Evolutionary conservation across 2,797 vertebrate species (phyloP).

Genomic region (Falco berigora): DNA sequence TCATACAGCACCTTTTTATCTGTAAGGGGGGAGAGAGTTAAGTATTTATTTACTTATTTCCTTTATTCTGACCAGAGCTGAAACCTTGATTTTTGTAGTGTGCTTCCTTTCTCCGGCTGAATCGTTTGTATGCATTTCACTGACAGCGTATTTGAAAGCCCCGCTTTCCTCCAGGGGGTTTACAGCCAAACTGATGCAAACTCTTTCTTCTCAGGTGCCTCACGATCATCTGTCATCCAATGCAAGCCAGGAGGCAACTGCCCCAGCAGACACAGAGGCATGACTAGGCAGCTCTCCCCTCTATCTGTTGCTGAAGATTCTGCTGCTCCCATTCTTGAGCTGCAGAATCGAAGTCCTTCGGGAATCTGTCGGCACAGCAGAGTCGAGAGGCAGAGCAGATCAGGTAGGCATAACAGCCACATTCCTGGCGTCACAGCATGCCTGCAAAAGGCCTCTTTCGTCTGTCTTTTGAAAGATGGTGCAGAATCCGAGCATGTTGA

Average conservation of each 20-base stretch:
- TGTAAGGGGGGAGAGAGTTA: slow-evolving; percentile 18
- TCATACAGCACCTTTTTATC: not conserved
- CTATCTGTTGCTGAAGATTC: slow-evolving; percentile 77
- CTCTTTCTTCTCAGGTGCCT: slow-evolving; percentile 76
- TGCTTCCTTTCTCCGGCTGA: not conserved
- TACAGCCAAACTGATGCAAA: slow-evolving; percentile 60
- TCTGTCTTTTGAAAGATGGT: not conserved
- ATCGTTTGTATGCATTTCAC: not conserved
- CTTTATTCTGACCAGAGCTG: slow-evolving; percentile 23
- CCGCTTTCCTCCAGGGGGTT: slow-evolving; percentile 13
- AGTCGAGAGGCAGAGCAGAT: slow-evolving; percentile 75
- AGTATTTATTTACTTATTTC: slow-evolving; percentile 10
- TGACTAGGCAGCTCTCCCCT: slow-evolving; percentile 76
- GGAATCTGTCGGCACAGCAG: slow-evolving; percentile 75
- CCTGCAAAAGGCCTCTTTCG: not conserved
- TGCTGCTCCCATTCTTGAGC: slow-evolving; percentile 79
- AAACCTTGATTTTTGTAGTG: not conserved
- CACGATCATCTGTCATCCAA: slow-evolving; percentile 75
- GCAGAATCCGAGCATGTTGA: not conserved
- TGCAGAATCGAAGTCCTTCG: slow-evolving; percentile 77
- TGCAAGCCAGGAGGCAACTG: slow-evolving; percentile 79
- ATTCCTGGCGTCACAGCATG: not conserved
- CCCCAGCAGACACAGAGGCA: slow-evolving; percentile 73
- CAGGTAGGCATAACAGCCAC: slow-evolving; percentile 68
- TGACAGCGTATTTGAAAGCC: slow-evolving; percentile 24